Evolutionary conservation across 2,113 vertebrate species (phyloP).

Genomic region (Corythoichthys haematopterus): DNA sequence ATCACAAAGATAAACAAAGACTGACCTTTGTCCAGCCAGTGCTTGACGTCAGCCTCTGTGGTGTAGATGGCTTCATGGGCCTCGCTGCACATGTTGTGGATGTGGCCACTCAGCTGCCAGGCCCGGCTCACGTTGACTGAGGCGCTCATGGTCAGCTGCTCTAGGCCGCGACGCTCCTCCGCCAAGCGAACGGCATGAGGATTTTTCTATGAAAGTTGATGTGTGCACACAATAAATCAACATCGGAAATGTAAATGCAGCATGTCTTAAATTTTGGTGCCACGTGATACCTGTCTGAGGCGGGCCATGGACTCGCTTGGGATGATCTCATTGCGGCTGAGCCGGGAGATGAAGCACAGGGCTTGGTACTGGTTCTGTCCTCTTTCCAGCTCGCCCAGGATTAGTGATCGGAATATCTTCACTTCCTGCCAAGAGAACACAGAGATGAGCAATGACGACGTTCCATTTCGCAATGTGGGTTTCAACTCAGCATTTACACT

Average conservation of each 20-base stretch:
- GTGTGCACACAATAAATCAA: background rate
- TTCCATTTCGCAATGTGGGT: slow-evolving; percentile 13
- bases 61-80: slow-evolving; percentile 88
- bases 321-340: slow-evolving; percentile 92
- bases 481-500: slow-evolving; percentile 21
- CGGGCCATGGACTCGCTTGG: slow-evolving; percentile 97
- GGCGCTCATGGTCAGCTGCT: slow-evolving; percentile 84
- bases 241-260: background rate
- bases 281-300: slow-evolving; percentile 82
- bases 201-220: slow-evolving; percentile 79
- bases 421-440: slow-evolving; percentile 77
- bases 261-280: background rate
- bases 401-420: slow-evolving; percentile 93
- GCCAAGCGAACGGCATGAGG: slow-evolving; percentile 84
- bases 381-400: slow-evolving; percentile 92
- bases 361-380: slow-evolving; percentile 96
- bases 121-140: slow-evolving; percentile 86
- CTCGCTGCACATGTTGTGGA: slow-evolving; percentile 87
- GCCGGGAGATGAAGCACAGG: slow-evolving; percentile 86
- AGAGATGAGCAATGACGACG: slow-evolving; percentile 20
- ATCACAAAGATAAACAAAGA: slow-evolving; percentile 9
- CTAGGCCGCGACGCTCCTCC: slow-evolving; percentile 81
- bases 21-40: slow-evolving; percentile 90
- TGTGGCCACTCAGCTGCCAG: slow-evolving; percentile 83
- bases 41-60: slow-evolving; percentile 82